Evolutionary conservation across 1,140 invertebrate species (phyloP).

Genomic region (Platorchestia sp.): DNA sequence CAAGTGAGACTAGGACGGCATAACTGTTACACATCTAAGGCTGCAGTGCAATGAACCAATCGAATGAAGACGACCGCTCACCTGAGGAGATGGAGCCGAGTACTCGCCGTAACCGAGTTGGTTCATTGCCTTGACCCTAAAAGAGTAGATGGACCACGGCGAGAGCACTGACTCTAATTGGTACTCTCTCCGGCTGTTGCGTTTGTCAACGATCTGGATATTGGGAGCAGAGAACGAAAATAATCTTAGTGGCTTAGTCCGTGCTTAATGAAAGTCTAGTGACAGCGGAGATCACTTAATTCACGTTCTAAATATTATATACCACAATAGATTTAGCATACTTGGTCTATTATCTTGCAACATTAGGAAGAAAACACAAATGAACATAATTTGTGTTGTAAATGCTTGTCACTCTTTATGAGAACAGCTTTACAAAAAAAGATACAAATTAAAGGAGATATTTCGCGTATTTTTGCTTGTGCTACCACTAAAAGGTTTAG

Average conservation of each 20-base stretch:
- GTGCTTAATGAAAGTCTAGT: not conserved
- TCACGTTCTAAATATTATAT: not conserved
- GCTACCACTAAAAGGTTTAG: no score
- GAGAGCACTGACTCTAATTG: slow-evolving; percentile 80
- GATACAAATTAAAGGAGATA: not conserved
- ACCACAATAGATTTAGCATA: not conserved
- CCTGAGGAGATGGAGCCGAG: slow-evolving; percentile 71
- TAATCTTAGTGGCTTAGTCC: not conserved
- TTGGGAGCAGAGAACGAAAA: not conserved
- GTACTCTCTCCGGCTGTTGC: slow-evolving; percentile 80
- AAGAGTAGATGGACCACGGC: slow-evolving; percentile 92
- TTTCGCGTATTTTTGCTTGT: not conserved
- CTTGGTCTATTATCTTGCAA: not conserved
- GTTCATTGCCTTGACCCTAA: slow-evolving; percentile 89
- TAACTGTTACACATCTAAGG: not conserved
- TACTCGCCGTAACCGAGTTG: slow-evolving; percentile 78
- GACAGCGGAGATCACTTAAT: not conserved
- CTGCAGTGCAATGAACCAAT: not conserved
- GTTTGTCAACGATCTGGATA: slow-evolving; percentile 60
- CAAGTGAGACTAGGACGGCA: no score
- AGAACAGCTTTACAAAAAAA: not conserved
- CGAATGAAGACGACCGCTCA: slow-evolving; percentile 6
- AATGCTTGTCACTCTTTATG: not conserved
- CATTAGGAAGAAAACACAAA: not conserved
- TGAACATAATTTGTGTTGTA: not conserved